Conservation (phyloP, 2,797 vertebrate genomes). For the Scolopax rusticola region DNA sequence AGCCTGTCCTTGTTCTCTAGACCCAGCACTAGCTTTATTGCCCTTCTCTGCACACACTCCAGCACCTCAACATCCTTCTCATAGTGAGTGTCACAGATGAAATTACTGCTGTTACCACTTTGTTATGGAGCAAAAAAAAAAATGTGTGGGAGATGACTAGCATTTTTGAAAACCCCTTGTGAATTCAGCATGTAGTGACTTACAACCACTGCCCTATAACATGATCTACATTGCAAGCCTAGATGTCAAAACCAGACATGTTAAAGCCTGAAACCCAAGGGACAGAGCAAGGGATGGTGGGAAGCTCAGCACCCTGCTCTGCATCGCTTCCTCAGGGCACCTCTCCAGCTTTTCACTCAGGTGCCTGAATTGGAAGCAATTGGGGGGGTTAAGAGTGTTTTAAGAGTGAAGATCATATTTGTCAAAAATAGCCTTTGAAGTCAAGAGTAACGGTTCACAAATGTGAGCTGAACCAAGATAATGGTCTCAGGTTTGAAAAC, state of each 20-base stretch:
- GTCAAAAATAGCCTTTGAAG: neutral
- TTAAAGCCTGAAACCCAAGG: neutral
- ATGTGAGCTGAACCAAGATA: neutral
- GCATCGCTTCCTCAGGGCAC: fast-evolving
- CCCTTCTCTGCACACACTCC: neutral
- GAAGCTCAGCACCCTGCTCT: fast-evolving
- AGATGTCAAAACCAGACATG: neutral
- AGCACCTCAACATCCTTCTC: neutral
- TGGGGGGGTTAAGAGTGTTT: fast-evolving
- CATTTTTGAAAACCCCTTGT: neutral
- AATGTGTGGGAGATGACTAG: neutral
- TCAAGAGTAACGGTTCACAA: neutral
- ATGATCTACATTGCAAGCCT: neutral
- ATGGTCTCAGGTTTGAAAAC: neutral
- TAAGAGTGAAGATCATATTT: neutral
- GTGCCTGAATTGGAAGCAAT: neutral
- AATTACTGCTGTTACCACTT: neutral
- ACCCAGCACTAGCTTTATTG: neutral
- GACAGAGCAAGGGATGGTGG: neutral
- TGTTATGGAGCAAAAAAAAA: neutral
- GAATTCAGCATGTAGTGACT: neutral
- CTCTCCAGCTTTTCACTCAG: neutral
- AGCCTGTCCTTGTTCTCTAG: neutral
- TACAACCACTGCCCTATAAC: neutral
- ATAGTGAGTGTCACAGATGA: neutral